Percentiles rank a stretch among this genome's conserved stretches.
Evolutionary conservation across 1,140 invertebrate genomes (phyloP).

Genomic region (Hycleus phaleratus): DNA sequence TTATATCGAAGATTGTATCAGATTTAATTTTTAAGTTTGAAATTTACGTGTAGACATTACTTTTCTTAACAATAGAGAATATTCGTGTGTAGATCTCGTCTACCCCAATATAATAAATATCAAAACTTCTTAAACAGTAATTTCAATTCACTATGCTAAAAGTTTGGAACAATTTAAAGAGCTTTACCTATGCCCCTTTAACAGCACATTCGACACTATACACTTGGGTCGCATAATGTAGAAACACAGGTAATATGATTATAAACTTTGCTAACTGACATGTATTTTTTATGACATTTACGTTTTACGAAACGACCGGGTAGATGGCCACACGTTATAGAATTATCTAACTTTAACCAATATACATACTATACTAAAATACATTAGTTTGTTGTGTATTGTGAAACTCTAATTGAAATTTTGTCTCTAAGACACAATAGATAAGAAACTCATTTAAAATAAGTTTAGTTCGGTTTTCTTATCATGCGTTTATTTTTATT

Average conservation of each 20-base stretch:
- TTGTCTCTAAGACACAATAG: too few relatives aligned
- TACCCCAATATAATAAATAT: constrained; percentile 1
- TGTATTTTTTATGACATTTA: constrained; percentile 18
- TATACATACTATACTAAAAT: too few relatives aligned
- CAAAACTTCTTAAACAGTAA: constrained; percentile 13
- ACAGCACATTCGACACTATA: constrained; percentile 15
- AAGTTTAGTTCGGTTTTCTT: too few relatives aligned
- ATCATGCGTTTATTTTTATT: too few relatives aligned
- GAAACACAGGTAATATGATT: constrained; percentile 15
- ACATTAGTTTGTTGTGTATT: too few relatives aligned
- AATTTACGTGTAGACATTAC: too few relatives aligned
- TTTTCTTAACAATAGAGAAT: too few relatives aligned
- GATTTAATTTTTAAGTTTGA: too few relatives aligned
- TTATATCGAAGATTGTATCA: too few relatives aligned
- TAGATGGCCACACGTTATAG: constrained; percentile 3
- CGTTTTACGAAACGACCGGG: constrained; percentile 8
- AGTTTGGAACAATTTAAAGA: constrained; percentile 10
- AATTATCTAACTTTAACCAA: not conserved
- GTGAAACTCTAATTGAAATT: too few relatives aligned
- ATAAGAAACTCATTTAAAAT: too few relatives aligned
- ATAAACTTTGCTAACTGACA: constrained; percentile 17
- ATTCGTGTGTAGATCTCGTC: too few relatives aligned
- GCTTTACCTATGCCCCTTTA: constrained; percentile 13
- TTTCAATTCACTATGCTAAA: constrained; percentile 6
- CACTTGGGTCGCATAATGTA: constrained; percentile 16